Evolutionary conservation across 2,797 vertebrate genomes (phyloP).

Genomic region (Microctenopoma stevenorrisi): DNA sequence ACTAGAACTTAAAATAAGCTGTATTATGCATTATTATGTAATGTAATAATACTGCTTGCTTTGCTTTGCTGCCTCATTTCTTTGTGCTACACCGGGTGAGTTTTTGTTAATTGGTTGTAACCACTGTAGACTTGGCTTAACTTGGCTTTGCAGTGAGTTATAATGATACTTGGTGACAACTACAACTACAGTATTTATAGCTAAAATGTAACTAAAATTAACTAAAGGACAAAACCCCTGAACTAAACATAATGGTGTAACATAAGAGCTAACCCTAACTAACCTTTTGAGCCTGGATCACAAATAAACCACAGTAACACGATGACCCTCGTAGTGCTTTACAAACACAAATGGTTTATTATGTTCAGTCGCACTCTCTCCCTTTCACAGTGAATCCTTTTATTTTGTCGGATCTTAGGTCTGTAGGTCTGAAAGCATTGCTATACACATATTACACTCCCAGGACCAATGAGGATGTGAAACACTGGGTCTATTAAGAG

Average conservation of each 20-base stretch:
- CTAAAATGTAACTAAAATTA: constrained; percentile 34
- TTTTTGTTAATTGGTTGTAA: background rate
- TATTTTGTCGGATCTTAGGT: too few relatives aligned
- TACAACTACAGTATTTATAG: background rate
- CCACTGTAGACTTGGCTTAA: background rate
- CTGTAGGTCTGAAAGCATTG: background rate
- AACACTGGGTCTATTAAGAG: constrained; percentile 14
- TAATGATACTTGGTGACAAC: background rate
- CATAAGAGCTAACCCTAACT: background rate
- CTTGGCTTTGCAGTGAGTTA: background rate
- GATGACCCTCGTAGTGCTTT: background rate
- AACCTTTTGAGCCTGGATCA: constrained; percentile 16
- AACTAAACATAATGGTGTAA: constrained; percentile 1
- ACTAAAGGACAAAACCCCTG: constrained; percentile 4
- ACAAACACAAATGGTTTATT: background rate
- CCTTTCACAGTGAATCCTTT: background rate
- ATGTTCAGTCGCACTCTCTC: background rate
- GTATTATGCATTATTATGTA: too few relatives aligned
- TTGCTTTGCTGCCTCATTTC: background rate
- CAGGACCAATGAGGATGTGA: constrained; percentile 56
- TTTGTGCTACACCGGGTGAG: background rate
- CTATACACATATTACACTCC: background rate
- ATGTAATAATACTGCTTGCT: too few relatives aligned
- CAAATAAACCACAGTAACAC: background rate
- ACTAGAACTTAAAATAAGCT: background rate